Conservation (phyloP, 2,888 invertebrate genomes). For the Iphiclides podalirius region DNA sequence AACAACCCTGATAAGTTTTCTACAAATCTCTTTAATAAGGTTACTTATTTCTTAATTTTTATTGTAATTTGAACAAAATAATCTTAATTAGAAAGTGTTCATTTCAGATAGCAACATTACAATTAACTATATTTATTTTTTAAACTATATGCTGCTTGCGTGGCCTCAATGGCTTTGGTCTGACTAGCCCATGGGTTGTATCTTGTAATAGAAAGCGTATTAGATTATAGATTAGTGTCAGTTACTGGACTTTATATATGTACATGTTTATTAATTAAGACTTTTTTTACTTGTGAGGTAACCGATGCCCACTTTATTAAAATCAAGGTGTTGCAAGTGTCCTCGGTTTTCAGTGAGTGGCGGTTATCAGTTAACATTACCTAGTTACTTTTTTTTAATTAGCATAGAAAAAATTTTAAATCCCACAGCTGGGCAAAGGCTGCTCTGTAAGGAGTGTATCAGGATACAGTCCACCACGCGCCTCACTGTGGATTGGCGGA, state of each 20-base stretch:
- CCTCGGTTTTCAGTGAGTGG: too few species aligned
- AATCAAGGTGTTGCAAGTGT: too few species aligned
- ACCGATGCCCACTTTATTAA: too few species aligned
- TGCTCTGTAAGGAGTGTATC: too few species aligned
- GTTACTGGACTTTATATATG: slow-evolving; percentile 82
- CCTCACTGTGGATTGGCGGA: too few species aligned
- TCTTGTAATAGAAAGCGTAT: slow-evolving; percentile 84
- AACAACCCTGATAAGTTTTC: slow-evolving; percentile 97
- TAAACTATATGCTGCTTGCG: slow-evolving; percentile 90
- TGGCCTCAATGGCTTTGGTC: slow-evolving; percentile 97
- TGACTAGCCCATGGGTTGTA: slow-evolving; percentile 98
- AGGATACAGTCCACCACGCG: too few species aligned
- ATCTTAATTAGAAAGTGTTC: background rate
- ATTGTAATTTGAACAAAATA: too few species aligned
- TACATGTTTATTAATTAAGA: slow-evolving; percentile 38
- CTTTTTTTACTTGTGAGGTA: too few species aligned
- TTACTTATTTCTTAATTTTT: slow-evolving; percentile 47
- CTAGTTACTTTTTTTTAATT: too few species aligned
- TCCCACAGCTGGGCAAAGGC: too few species aligned
- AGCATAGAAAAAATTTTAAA: too few species aligned
- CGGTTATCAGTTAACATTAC: too few species aligned
- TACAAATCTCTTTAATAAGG: slow-evolving; percentile 81
- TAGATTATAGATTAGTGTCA: slow-evolving; percentile 83
- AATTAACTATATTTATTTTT: slow-evolving; percentile 92
- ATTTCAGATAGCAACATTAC: slow-evolving; percentile 86